Conservation (phyloP, 1,140 invertebrate species). For the Chymomyza costata region DNA sequence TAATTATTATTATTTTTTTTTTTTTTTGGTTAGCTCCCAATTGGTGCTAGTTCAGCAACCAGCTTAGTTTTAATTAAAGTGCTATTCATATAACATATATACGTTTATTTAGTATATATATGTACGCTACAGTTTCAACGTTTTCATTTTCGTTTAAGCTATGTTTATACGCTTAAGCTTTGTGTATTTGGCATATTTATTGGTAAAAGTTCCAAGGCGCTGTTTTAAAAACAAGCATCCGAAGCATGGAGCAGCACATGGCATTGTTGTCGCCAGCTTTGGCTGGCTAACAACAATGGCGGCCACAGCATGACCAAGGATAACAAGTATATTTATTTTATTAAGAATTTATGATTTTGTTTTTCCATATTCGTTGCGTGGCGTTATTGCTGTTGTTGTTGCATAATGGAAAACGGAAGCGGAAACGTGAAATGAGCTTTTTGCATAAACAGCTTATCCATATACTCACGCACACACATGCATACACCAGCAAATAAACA, state of each 20-base stretch:
- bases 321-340: slow-evolving; percentile 72
- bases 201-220: slow-evolving; percentile 30
- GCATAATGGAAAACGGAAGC: slow-evolving; percentile 64
- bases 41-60: no score
- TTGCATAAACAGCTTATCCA: slow-evolving; percentile 57
- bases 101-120: no score
- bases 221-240: no score
- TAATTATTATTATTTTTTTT: no score
- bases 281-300: no score
- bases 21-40: no score
- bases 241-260: no score
- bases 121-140: no score
- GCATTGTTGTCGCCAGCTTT: no score
- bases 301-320: slow-evolving; percentile 20
- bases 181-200: slow-evolving; percentile 28
- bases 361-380: slow-evolving; percentile 43
- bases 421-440: slow-evolving; percentile 71
- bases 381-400: slow-evolving; percentile 6
- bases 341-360: slow-evolving; percentile 72
- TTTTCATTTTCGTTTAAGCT: slow-evolving; percentile 43
- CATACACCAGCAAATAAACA: slow-evolving; percentile 14
- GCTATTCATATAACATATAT: no score
- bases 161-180: slow-evolving; percentile 31
- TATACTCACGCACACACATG: slow-evolving; percentile 11
- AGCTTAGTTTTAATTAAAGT: no score